Evolutionary conservation across 35 echinoderm and acorn worm genomes (phyloP).

Genomic region (Chiridota heheva): DNA sequence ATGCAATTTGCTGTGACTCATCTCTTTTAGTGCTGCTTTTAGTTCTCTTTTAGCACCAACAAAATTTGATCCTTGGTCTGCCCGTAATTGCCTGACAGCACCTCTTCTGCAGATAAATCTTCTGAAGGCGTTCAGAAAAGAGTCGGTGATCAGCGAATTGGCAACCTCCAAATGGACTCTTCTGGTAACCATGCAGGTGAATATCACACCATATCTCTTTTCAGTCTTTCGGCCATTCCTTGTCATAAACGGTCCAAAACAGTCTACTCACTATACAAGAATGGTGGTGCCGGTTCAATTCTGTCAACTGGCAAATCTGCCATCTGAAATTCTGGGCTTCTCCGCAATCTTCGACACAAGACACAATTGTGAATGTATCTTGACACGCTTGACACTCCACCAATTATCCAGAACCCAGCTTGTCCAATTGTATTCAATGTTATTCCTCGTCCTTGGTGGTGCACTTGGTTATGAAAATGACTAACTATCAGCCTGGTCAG

Average conservation of each 20-base stretch:
- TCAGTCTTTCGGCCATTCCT: slow-evolving; percentile 28
- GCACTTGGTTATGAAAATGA: slow-evolving; percentile 54
- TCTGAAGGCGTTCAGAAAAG: slow-evolving; percentile 48
- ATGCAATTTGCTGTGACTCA: slow-evolving; percentile 28
- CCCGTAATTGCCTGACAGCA: slow-evolving; percentile 37
- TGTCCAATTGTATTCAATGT: slow-evolving; percentile 54
- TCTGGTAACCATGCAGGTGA: slow-evolving; percentile 55
- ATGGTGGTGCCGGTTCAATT: slow-evolving; percentile 7
- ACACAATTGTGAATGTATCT: slow-evolving; percentile 48
- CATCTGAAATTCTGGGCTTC: not conserved
- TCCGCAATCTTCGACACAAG: slow-evolving; percentile 26
- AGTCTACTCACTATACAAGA: slow-evolving; percentile 28
- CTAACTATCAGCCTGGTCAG: slow-evolving; percentile 53
- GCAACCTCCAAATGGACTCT: slow-evolving; percentile 49
- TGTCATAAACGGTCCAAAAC: slow-evolving; percentile 13
- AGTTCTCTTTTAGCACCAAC: slow-evolving; percentile 58
- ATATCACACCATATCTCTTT: slow-evolving; percentile 65
- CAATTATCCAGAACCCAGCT: slow-evolving; percentile 62
- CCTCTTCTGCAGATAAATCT: slow-evolving; percentile 49
- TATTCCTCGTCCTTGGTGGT: slow-evolving; percentile 61
- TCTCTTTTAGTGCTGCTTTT: slow-evolving; percentile 23
- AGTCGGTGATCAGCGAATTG: slow-evolving; percentile 32
- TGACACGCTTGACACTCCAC: slow-evolving; percentile 23
- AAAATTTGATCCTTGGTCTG: slow-evolving; percentile 63
- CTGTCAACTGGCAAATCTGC: slow-evolving; percentile 18